Percentiles rank a stretch among this genome's conserved stretches.
Evolutionary conservation across 2,797 vertebrate genomes (phyloP).

Genomic region (Semaprochilodus insignis): DNA sequence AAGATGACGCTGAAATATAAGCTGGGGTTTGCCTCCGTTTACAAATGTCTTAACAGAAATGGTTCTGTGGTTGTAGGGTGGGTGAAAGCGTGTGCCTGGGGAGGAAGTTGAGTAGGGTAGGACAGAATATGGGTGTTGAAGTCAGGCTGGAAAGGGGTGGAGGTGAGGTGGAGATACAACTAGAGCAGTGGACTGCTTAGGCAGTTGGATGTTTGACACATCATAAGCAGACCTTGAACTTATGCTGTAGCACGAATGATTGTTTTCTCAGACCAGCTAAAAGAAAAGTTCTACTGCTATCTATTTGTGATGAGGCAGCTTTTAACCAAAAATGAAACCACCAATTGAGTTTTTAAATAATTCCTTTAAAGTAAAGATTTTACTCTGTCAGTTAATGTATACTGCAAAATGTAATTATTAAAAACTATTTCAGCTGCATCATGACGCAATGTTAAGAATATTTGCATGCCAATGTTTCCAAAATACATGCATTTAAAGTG

Average conservation of each 20-base stretch:
- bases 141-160: constrained; percentile 7
- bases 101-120: constrained; percentile 16
- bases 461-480: constrained; percentile 46
- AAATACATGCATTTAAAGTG: constrained; percentile 54
- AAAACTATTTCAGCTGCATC: constrained; percentile 50
- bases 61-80: constrained; percentile 8
- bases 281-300: constrained; percentile 10
- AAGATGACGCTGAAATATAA: not conserved
- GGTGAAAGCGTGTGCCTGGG: constrained; percentile 18
- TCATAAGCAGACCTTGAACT: constrained; percentile 35
- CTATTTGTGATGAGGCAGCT: constrained; percentile 51
- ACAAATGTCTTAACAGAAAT: not conserved
- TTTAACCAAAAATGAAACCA: not conserved
- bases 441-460: constrained; percentile 51
- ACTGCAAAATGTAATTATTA: no score
- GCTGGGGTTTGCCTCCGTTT: not conserved
- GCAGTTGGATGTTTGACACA: constrained; percentile 37
- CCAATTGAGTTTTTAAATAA: constrained; percentile 29
- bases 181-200: constrained; percentile 19
- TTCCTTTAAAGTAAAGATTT: constrained; percentile 4
- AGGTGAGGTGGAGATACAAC: not conserved
- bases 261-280: constrained; percentile 2
- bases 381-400: no score
- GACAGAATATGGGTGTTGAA: constrained; percentile 15
- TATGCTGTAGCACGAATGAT: constrained; percentile 25